Base-by-base conservation (phyloP, 1,140 invertebrate genomes). In the Nasonia longicornis region DNA sequence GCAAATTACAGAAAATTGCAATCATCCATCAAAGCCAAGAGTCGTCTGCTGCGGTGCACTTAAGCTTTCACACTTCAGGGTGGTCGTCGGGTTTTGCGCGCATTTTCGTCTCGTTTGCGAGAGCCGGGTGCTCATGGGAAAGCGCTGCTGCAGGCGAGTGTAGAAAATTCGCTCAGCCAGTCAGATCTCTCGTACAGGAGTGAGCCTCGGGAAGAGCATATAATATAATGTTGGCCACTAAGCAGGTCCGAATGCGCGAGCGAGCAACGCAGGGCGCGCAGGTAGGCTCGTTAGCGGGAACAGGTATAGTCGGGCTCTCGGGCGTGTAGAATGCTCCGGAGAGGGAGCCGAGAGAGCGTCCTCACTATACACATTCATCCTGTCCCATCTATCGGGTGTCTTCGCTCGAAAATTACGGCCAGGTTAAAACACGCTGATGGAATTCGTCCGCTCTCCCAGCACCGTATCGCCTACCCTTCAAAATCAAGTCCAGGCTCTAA, bases 261-360 rank as follows among this genome's bases (percentile, higher is more conserved):
- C 85, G 89, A 90, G 87, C 89, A 89, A 87, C 88, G 87, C 87
- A 88, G 52, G 6, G 52, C 14, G 20, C 52, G 88, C 88, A 90
- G 88, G 89, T 90, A 90, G 88, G 87, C 89, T 90, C 88, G 89
- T 90, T 90, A 90, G 89, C 88, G 86, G 87, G 86, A 88, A 86
- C 88, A 90, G 89, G 85, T 81, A 75, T 81, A 86, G 84, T 86
- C 84, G 89, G 89, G 86, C 86, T 89, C 6, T 35, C 69, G 31
- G 69, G 11, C 42, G 86, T 88, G 87, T 87, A 89, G 88, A 87
- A 85, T 85, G 85, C 85, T 35, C 31, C 85, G 83, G 38, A 42
- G 38, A 58, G 52, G 52, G 52, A 58, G 20, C 52, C 16, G 52
- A 58, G 52, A 58, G 14, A 12, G 20, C 52, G 16, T 20, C n/a